Base-by-base conservation (phyloP, 1,140 invertebrate genomes). In the Hycleus cichorii region DNA sequence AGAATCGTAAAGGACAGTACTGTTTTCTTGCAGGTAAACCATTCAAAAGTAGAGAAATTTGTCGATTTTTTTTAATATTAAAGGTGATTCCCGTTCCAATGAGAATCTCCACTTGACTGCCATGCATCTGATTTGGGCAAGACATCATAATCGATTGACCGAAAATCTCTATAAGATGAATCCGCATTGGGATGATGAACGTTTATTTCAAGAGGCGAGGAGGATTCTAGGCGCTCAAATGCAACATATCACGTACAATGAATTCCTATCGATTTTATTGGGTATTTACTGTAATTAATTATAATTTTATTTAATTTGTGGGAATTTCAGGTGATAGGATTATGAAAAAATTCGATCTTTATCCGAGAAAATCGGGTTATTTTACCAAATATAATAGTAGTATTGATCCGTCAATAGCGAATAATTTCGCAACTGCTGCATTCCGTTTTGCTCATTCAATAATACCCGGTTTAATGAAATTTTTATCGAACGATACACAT, bases 381-480 rank as follows among this genome's bases (percentile, higher is more conserved):
- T 85, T 84, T 52, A 72, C 77, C 4, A 80, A 81, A 1, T 94
- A 94, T 71, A 79, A 93, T 62, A 73, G 81, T 0, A 72, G 75
- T 4, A 76, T 91, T 3, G 84, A 98, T 75, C 83, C 95, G 0
- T 81, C 84, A 0, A 85, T 98, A 51, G 84, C 90, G 1, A 97
- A 98, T 75, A 85, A 84, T 66, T 99, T 99, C 78, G 89, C 95
- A 0, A 81, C 91, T 0, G 86, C 94, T 2, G 93, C 89, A 1
- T 95, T 92, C 68, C 77, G 93, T 53, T 97, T 97, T 69, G 95
- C 93, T 0, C 95, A 97, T 68, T 93, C 90, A 0, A 71, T 94
- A 3, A 71, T 94, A 52, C 84, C 86, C 63, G 77, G 82, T 8
- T 71, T 91, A 52, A 85, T 92, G 64, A 86, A 83, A 70, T 74